Evolutionary conservation across 1,140 invertebrate species (phyloP).

Genomic region (Ceratosolen solmsi): DNA sequence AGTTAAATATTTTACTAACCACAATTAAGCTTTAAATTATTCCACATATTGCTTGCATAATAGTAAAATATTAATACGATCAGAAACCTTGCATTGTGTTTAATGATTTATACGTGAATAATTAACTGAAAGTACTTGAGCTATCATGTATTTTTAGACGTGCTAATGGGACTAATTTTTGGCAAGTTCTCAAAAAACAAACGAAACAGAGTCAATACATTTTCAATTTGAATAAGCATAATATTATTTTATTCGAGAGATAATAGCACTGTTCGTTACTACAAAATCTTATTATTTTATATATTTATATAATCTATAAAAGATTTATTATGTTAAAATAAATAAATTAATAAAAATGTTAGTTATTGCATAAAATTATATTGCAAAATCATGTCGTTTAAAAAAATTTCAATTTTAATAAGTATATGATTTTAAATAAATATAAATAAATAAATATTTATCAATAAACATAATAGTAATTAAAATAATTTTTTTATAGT

Average conservation of each 20-base stretch:
- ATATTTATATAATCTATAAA: too few species aligned
- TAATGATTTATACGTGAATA: constrained; percentile 23
- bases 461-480: background rate
- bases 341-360: background rate
- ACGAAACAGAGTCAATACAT: background rate
- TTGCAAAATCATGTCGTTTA: background rate
- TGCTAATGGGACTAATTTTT: background rate
- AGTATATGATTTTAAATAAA: constrained; percentile 27
- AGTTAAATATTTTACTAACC: too few species aligned
- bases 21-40: background rate
- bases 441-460: background rate
- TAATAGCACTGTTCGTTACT: background rate
- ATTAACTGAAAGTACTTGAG: background rate
- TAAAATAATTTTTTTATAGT: constrained; percentile 69
- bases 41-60: background rate
- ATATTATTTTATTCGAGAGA: constrained; percentile 30
- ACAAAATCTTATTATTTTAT: background rate
- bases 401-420: constrained; percentile 48
- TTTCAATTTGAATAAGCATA: background rate
- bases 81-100: constrained; percentile 11
- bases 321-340: too few species aligned
- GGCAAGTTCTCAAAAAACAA: background rate
- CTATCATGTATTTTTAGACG: background rate
- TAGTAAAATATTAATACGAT: constrained; percentile 30
- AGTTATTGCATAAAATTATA: background rate